Percentiles rank a stretch among this genome's conserved stretches.
Evolutionary conservation across 2,113 vertebrate species (phyloP).

Genomic region (Elgaria multicarinata): DNA sequence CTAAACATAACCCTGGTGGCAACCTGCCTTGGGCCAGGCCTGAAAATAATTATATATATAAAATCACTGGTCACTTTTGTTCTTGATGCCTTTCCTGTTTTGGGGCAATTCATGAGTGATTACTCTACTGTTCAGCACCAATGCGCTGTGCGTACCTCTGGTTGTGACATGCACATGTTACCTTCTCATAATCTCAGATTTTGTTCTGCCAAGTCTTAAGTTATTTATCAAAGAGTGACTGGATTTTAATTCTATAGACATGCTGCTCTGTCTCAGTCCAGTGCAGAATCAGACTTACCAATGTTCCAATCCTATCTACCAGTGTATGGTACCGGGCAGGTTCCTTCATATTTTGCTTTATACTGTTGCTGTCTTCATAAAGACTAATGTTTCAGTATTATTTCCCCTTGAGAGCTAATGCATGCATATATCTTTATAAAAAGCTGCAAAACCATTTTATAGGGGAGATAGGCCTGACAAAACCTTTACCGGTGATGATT

Average conservation of each 20-base stretch:
- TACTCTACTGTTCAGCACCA: neutral
- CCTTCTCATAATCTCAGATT: neutral
- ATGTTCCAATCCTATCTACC: neutral
- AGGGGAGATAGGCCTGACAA: slow-evolving; percentile 23
- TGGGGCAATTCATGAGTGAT: neutral
- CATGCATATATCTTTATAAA: neutral
- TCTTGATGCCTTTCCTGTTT: neutral
- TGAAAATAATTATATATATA: too few relatives aligned
- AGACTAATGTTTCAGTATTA: neutral
- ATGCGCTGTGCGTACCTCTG: neutral
- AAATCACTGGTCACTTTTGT: neutral
- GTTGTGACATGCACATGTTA: neutral
- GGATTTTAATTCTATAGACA: neutral
- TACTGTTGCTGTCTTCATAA: neutral
- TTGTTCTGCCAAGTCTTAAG: neutral
- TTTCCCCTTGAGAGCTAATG: neutral
- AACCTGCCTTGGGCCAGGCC: too few relatives aligned
- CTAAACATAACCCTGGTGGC: too few relatives aligned
- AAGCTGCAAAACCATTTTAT: neutral
- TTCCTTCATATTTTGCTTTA: neutral
- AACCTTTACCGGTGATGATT: neutral
- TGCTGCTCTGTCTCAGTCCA: neutral
- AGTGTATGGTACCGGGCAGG: neutral
- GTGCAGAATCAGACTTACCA: neutral
- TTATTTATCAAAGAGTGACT: neutral